Base-by-base conservation (phyloP, 2,888 invertebrate genomes). In the Cacoxenus indagator region DNA sequence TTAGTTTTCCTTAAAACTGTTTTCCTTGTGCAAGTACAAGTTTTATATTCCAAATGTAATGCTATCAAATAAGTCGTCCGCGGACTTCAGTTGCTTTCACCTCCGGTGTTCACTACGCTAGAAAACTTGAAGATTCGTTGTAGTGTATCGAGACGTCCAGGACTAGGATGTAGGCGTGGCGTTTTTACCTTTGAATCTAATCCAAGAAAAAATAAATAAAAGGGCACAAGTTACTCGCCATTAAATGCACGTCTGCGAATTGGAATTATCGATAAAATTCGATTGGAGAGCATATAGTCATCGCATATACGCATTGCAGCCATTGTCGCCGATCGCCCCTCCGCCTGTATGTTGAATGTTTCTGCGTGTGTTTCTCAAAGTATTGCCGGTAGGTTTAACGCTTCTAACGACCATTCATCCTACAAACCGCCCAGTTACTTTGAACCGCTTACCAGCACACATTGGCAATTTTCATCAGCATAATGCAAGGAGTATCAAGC, bases 281-380 rank as follows among this genome's bases (percentile, higher is more conserved):
- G n/a, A 11, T 43, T 43, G 31, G 59, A n/a, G 59, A 17, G 19
- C 27, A 57, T 8, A 11, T 19, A 27, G 19, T 31, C 17, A 59
- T 6, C 59, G 14, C 27, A 6, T 19, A 22, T n/a, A 3, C 26
- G 61, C 61, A 51, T 43, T 31, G 31, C 19, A 17, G 8, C 45
- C 45, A 43, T 43, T 24, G 19, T 22, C 61, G 51, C 51, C 22
- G 51, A 2, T 46, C 8, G 45, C 65, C 70, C 64, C 68, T 65
- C 59, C 70, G 65, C 64, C 67, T 66, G 69, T 66, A 74, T 82
- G 79, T 86, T 87, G 85, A 86, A 87, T 87, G 87, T 85, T 87
- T 76, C 86, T 87, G 77, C 86, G 87, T 82, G 86, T 81, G 76
- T 81, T 87, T 75, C 83, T 85, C 75, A 86, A 86, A 78, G 78